These are phyloP conservation scores for Bungarus multicinctus DNA, from an alignment of 2,113 vertebrate genomes.

Conservation along the genomic window DNA sequence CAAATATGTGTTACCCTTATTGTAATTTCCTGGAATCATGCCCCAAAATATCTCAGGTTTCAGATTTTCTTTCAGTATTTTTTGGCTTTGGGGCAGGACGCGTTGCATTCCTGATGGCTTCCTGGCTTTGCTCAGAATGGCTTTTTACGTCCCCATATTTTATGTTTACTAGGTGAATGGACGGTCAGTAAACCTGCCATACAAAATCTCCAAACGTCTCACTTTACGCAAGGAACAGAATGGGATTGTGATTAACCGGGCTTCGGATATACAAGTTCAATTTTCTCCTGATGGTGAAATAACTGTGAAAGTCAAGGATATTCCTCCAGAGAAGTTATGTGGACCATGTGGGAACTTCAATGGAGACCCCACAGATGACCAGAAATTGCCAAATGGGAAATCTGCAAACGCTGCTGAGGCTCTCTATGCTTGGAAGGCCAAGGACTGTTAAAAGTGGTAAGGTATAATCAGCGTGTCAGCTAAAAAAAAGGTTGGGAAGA, in stretches of 20 bases:
- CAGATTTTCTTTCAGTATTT: no score
- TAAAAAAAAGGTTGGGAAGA: no score
- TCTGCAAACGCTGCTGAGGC: background rate
- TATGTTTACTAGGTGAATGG: conserved; percentile 10
- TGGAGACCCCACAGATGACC: background rate
- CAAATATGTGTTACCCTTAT: no score
- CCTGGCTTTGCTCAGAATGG: background rate
- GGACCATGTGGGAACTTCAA: conserved; percentile 26
- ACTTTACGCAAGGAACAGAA: background rate
- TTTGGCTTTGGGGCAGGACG: no score
- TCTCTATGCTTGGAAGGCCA: conserved; percentile 1
- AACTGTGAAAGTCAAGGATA: background rate
- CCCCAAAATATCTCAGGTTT: no score
- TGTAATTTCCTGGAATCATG: no score
- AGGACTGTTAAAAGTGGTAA: conserved; percentile 1
- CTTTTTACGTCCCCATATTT: background rate
- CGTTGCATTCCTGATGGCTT: background rate
- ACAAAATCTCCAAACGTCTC: background rate
- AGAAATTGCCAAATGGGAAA: background rate
- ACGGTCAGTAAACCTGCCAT: background rate
- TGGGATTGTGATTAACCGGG: background rate
- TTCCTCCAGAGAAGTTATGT: background rate
- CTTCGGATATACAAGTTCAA: background rate
- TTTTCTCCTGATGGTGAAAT: background rate
- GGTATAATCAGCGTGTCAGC: background rate